Percentiles rank a stretch among this genome's conserved stretches.
Conservation (phyloP, 2,888 invertebrate genomes). For the Sminthurinus aureus region DNA sequence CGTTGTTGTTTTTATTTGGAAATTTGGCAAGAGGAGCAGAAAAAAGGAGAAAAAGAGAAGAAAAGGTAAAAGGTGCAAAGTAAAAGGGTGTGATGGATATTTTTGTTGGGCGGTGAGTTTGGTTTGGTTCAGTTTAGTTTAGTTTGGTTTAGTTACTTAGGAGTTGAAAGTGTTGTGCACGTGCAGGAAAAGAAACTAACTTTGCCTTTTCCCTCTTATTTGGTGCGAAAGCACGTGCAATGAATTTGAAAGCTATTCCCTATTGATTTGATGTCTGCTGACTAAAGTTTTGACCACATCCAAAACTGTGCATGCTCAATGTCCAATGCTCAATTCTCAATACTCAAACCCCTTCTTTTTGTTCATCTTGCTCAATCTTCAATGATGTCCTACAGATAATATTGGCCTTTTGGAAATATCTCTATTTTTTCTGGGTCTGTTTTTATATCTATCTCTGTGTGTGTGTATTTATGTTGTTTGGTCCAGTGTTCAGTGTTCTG, state of each 20-base stretch:
- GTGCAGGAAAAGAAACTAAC: conserved; percentile 33
- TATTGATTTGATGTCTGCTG: conserved; percentile 25
- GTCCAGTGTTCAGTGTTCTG: too few relatives aligned
- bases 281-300: conserved; percentile 9
- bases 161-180: neutral
- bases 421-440: too few relatives aligned
- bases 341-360: neutral
- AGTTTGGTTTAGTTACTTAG: neutral
- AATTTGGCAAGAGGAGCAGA: too few relatives aligned
- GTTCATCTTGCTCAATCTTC: too few relatives aligned
- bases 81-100: too few relatives aligned
- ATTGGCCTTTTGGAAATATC: too few relatives aligned
- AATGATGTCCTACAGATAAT: neutral
- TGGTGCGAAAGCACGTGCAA: conserved; percentile 25
- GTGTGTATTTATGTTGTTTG: too few relatives aligned
- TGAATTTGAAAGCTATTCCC: conserved; percentile 35
- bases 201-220: neutral
- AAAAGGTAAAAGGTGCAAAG: too few relatives aligned
- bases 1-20: too few relatives aligned
- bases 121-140: neutral
- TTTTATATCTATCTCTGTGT: too few relatives aligned
- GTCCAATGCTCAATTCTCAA: neutral
- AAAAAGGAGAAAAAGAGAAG: too few relatives aligned
- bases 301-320: neutral
- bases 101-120: neutral